A percentile compares a stretch with the other conserved stretches of the same genome.
Conservation (phyloP, 1,140 invertebrate species). For the Coptotermes formosanus region DNA sequence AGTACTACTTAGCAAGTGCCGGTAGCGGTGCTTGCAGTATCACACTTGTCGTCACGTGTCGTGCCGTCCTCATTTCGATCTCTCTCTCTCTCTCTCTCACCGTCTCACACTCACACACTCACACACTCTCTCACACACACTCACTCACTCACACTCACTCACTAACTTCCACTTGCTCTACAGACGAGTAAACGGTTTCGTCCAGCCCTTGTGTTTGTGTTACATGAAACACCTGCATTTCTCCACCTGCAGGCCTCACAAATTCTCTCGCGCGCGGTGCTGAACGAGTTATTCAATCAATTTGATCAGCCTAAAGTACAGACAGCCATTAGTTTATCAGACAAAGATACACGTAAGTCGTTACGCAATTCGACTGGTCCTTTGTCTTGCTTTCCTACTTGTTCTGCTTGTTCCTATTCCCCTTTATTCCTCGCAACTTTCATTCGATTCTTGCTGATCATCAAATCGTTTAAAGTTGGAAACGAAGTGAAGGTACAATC, state of each 20-base stretch:
- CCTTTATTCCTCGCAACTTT: background rate
- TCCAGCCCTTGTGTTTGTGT: background rate
- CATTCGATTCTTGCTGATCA: background rate
- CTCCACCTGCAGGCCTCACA: background rate
- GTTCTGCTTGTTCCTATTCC: background rate
- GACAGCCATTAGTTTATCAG: constrained; percentile 3
- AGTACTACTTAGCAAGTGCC: too few species aligned
- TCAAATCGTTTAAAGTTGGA: constrained; percentile 14
- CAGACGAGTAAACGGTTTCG: background rate
- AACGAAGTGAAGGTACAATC: background rate
- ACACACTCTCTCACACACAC: too few species aligned
- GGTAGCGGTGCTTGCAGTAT: too few species aligned
- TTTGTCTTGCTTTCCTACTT: background rate
- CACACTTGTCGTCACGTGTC: too few species aligned
- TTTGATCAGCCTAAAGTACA: background rate
- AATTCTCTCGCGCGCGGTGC: background rate
- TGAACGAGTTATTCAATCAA: background rate
- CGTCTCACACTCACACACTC: too few species aligned
- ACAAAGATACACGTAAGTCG: background rate
- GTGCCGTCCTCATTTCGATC: too few species aligned
- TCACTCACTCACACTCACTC: too few species aligned
- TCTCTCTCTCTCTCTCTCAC: too few species aligned
- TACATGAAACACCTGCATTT: background rate
- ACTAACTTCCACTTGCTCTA: too few species aligned
- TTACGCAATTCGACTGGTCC: background rate